Evolutionary conservation across 2,797 vertebrate genomes (phyloP), one percentile per base, ranked within the genome.

Genomic region (Spondyliosoma cantharus): DNA sequence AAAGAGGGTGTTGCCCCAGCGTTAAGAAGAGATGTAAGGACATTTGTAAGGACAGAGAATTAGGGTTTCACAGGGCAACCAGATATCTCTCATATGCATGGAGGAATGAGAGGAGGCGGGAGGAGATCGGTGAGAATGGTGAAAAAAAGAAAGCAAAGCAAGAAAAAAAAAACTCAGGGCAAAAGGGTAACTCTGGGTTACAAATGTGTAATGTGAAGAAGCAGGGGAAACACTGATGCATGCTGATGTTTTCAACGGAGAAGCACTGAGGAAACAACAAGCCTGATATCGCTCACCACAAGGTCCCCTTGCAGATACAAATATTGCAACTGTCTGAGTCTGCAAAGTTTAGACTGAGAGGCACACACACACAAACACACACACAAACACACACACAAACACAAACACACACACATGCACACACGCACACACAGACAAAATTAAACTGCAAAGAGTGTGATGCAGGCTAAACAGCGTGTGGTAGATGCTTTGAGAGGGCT

Each of bases 251-350:
- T 92, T 93, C 56, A 74, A 71, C 80, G 7, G 81, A 82, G 86
- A 72, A 62, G 82, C 78, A 58, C 81, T 67, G 86, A 91, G 92
- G 90, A 94, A 94, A 86, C 87, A 90, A 87, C 85, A 90, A 80
- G 78, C 71, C 76, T 63, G 82, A 85, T 92, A 91, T 88, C 67
- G 48, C 86, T 92, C 87, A 89, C 91, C 92, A 86, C 89, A 90
- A 90, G 86, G 92, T 92, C 90, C 75, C 87, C 88, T 72, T 78
- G 85, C 85, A 89, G 76, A 91, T 83, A 84, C 84, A 86, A 88
- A 87, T 50, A 85, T 27, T 83, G 83, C 79, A 87, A 73, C 77
- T 80, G 83, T 88, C 87, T 91, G 86, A 90, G 87, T 87, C 78
- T 92, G 92, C 90, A 91, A 81, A 88, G 82, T 90, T 88, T 74